phyloP scores from a whole-genome alignment of 2,888 invertebrate species.

The Agrilus mali region DNA sequence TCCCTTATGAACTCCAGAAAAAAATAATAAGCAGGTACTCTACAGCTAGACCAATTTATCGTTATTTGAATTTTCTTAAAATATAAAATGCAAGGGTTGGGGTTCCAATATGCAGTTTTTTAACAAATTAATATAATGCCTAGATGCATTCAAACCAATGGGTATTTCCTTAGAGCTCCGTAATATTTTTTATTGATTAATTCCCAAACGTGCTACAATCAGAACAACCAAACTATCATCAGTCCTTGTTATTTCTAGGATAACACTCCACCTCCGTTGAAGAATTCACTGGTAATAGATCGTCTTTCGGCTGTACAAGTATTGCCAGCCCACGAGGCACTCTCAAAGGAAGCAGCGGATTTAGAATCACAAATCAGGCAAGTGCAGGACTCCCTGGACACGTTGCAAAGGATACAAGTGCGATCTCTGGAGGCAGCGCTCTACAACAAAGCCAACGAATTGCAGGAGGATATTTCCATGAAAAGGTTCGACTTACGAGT shows the following conservation, averaged over 20 bases:
- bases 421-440: constrained; percentile 67
- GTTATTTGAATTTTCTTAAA: too few species aligned
- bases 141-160: too few species aligned
- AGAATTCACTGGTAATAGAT: constrained; percentile 75
- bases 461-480: constrained; percentile 89
- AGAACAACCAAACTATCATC: too few species aligned
- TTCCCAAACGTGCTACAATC: too few species aligned
- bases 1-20: too few species aligned
- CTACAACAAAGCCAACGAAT: constrained; percentile 88
- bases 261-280: constrained; percentile 59
- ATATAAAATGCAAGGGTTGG: too few species aligned
- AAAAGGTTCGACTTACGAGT: constrained; percentile 89
- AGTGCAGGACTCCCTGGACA: constrained; percentile 74
- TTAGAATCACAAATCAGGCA: constrained; percentile 80
- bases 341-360: constrained; percentile 72
- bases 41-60: too few species aligned
- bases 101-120: too few species aligned
- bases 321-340: constrained; percentile 60
- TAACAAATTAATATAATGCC: too few species aligned
- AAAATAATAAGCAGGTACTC: too few species aligned
- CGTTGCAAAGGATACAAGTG: constrained; percentile 67
- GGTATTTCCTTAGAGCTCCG: too few species aligned
- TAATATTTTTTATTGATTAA: too few species aligned
- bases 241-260: constrained; percentile 36
- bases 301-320: constrained; percentile 59